These are phyloP conservation scores for Perodicticus potto DNA, from an alignment of 2,797 vertebrate species.

Conservation along the genomic window DNA sequence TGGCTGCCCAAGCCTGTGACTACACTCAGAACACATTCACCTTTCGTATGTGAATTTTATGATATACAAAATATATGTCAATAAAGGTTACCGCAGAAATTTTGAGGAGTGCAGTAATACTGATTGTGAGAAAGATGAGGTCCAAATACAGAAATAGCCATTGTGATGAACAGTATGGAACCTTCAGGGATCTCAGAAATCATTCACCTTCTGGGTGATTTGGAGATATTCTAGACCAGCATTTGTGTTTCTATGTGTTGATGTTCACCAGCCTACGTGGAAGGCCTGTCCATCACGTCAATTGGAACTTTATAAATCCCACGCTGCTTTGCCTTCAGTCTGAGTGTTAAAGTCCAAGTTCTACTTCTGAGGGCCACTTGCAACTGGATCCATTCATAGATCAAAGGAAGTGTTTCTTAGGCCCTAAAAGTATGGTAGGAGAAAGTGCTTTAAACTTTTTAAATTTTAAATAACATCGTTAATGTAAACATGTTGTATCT, in stretches of 20 bases:
- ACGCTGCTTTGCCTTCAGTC: too few relatives aligned
- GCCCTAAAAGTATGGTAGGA: not conserved
- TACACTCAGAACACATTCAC: not conserved
- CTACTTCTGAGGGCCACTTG: not conserved
- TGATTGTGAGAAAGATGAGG: not conserved
- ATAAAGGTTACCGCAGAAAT: not conserved
- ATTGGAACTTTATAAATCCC: too few relatives aligned
- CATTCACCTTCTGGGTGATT: accelerated
- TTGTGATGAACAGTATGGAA: too few relatives aligned
- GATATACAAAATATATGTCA: not conserved
- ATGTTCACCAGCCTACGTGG: not conserved
- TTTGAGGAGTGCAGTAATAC: too few relatives aligned
- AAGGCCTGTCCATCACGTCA: not conserved
- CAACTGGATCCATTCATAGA: not conserved
- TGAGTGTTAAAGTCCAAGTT: not conserved
- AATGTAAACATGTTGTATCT: not conserved
- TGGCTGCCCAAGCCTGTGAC: not conserved
- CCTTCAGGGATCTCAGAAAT: not conserved
- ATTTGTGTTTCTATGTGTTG: not conserved
- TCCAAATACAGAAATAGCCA: not conserved
- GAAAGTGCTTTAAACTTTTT: not conserved
- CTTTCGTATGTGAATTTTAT: not conserved
- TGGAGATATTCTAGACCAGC: not conserved
- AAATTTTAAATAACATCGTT: not conserved
- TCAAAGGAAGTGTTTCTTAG: accelerated